Evolutionary conservation across 2,113 vertebrate genomes (phyloP).

Genomic region (Halcyon senegalensis): DNA sequence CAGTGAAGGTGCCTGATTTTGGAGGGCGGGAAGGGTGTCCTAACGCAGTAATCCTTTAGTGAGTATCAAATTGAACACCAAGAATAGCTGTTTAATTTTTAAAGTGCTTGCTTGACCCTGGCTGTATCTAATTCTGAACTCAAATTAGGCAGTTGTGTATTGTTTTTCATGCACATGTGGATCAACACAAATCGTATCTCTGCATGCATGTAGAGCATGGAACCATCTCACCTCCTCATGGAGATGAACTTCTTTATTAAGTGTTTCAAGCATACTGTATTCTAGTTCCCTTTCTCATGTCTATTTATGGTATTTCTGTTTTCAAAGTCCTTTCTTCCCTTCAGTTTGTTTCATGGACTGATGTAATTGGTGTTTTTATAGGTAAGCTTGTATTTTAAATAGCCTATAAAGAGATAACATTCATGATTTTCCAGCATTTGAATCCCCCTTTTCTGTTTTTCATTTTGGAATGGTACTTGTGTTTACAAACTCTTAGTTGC

Average conservation of each 20-base stretch:
- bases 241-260: not conserved
- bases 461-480: not conserved
- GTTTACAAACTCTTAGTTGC: not conserved
- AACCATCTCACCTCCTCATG: not conserved
- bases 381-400: not conserved
- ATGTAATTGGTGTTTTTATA: not conserved
- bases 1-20: not conserved
- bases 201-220: not conserved
- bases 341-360: not conserved
- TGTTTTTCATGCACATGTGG: not conserved
- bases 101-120: not conserved
- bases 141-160: not conserved
- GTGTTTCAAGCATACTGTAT: not conserved
- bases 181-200: not conserved
- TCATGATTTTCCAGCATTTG: not conserved
- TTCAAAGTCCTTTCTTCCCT: not conserved
- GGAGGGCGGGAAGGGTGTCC: not conserved
- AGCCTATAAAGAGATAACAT: not conserved
- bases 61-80: not conserved
- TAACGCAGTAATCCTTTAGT: not conserved
- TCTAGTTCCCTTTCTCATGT: not conserved
- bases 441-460: not conserved
- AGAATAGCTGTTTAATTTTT: not conserved
- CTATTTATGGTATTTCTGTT: not conserved
- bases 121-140: not conserved